These are phyloP conservation scores for Limnephilus rhombicus DNA, from an alignment of 2,888 invertebrate genomes.

Conservation along the genomic window DNA sequence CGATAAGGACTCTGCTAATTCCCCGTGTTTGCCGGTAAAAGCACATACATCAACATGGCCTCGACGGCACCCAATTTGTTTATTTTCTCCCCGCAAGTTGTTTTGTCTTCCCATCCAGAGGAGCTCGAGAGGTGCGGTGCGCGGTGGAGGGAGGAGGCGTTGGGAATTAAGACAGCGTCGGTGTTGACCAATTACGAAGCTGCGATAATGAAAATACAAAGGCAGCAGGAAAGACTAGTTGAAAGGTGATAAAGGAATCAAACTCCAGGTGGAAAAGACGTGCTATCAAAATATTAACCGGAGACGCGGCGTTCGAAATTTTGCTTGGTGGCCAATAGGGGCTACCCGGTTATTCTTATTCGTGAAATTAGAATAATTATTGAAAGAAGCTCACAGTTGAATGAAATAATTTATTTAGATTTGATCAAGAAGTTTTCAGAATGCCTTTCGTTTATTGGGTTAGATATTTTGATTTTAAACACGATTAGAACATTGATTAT, in stretches of 20 bases:
- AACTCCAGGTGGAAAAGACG: slow-evolving; percentile 51
- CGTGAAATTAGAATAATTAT: slow-evolving; percentile 20
- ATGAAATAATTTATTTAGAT: slow-evolving; percentile 31
- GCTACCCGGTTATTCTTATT: not conserved
- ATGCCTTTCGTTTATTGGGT: not conserved
- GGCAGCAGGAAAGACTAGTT: slow-evolving; percentile 42
- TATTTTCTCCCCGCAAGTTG: slow-evolving; percentile 60
- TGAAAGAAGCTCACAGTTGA: not conserved
- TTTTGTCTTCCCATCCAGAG: slow-evolving; percentile 56
- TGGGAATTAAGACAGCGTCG: slow-evolving; percentile 54
- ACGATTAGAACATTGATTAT: not conserved
- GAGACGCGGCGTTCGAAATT: not conserved
- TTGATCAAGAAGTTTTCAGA: not conserved
- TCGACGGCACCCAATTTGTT: slow-evolving; percentile 61
- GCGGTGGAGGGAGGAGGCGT: slow-evolving; percentile 19
- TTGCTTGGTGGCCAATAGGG: not conserved
- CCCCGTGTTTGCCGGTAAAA: slow-evolving; percentile 57
- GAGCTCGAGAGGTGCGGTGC: not conserved
- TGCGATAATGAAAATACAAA: slow-evolving; percentile 61
- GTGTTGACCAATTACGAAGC: slow-evolving; percentile 63
- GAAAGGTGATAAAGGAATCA: slow-evolving; percentile 53
- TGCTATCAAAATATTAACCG: slow-evolving; percentile 47
- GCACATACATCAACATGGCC: slow-evolving; percentile 60
- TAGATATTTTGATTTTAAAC: not conserved
- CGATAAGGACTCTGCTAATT: slow-evolving; percentile 60